phyloP scores from a whole-genome alignment of 2,113 vertebrate species.

The Cygnus atratus region DNA sequence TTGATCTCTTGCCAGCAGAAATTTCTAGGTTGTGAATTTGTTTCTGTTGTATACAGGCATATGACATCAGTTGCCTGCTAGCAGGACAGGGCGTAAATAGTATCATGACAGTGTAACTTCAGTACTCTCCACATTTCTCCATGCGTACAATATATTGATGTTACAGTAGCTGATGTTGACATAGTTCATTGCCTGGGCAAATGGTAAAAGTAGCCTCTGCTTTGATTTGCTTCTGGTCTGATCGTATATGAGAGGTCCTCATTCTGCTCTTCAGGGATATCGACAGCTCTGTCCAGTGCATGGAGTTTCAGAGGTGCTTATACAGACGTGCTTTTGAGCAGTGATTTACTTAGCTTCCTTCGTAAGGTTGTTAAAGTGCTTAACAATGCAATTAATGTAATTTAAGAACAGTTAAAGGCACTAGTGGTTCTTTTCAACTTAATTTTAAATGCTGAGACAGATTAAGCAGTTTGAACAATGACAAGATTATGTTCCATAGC shows the following conservation, averaged over 20 bases:
- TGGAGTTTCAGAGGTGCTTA: neutral
- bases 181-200: neutral
- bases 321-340: neutral
- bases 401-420: slow-evolving; percentile 62
- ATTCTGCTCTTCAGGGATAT: neutral
- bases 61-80: slow-evolving; percentile 31
- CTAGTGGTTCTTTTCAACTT: slow-evolving; percentile 56
- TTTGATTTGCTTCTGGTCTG: neutral
- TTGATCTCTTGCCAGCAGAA: slow-evolving; percentile 55
- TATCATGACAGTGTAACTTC: neutral
- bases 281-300: neutral
- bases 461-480: slow-evolving; percentile 43
- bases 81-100: slow-evolving; percentile 27
- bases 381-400: slow-evolving; percentile 51
- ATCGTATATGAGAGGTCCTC: rapidly evolving
- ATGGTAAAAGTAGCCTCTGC: neutral
- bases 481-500: neutral
- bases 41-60: slow-evolving; percentile 4
- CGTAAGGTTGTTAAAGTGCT: slow-evolving; percentile 54
- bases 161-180: neutral
- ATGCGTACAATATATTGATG: neutral
- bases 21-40: slow-evolving; percentile 41
- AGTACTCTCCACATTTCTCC: neutral
- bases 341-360: slow-evolving; percentile 50
- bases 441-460: slow-evolving; percentile 52